A percentile compares a stretch with the other conserved stretches of the same genome.
Evolutionary conservation across 2,888 invertebrate species (phyloP).

Genomic region (Watsonalla binaria): DNA sequence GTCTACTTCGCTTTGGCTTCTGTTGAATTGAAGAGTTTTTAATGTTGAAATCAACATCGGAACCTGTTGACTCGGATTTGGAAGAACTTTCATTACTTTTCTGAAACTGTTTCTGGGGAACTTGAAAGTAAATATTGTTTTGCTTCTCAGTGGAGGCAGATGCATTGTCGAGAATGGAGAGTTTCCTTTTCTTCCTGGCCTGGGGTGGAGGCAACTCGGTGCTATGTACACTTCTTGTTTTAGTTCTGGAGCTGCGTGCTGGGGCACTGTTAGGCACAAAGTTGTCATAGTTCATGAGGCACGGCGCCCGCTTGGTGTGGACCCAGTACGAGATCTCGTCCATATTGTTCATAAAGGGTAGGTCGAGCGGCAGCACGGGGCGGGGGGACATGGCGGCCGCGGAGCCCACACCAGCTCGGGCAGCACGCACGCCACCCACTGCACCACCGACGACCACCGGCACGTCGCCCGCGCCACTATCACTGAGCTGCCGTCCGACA

Average conservation of each 20-base stretch:
- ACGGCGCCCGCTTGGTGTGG: constrained; percentile 66
- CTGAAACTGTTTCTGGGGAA: constrained; percentile 37
- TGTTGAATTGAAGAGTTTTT: constrained; percentile 45
- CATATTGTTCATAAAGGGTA: constrained; percentile 69
- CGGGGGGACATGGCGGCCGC: constrained; percentile 3
- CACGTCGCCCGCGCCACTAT: constrained; percentile 28
- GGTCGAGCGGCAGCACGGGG: constrained; percentile 12
- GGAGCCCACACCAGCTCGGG: constrained; percentile 11
- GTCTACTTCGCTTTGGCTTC: constrained; percentile 44
- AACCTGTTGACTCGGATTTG: constrained; percentile 46
- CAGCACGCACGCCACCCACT: constrained; percentile 32
- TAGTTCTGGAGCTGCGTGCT: constrained; percentile 44
- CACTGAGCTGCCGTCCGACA: constrained; percentile 34
- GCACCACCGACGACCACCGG: constrained; percentile 39
- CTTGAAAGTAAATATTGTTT: constrained; percentile 57
- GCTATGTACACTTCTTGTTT: constrained; percentile 38
- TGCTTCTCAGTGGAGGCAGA: constrained; percentile 46
- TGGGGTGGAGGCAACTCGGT: constrained; percentile 35
- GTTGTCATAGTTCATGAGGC: constrained; percentile 64
- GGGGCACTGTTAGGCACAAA: constrained; percentile 39
- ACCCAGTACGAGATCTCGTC: constrained; percentile 73
- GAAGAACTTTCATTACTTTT: constrained; percentile 34
- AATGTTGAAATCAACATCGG: constrained; percentile 61
- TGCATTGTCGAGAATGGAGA: constrained; percentile 51
- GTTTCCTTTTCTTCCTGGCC: constrained; percentile 58